A percentile compares a stretch with the other conserved stretches of the same genome.
Evolutionary conservation across 2,797 vertebrate genomes (phyloP).

Genomic region (Micrastur ruficollis): DNA sequence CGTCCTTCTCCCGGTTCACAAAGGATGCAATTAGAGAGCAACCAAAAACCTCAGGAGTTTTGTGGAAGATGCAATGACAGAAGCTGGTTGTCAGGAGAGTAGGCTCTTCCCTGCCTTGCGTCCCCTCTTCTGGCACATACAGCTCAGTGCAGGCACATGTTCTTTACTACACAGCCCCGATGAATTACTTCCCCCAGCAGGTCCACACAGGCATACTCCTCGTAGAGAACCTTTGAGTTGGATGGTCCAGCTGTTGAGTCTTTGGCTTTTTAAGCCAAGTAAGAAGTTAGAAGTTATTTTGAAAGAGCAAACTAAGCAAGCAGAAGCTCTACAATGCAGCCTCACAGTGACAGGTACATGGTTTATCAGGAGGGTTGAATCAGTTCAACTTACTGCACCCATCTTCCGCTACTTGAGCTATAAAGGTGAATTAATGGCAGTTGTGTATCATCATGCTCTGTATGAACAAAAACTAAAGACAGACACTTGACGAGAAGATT

Average conservation of each 20-base stretch:
- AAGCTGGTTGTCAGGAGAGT: neutral
- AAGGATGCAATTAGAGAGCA: neutral
- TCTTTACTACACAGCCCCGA: neutral
- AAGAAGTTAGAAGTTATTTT: neutral
- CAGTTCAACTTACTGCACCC: neutral
- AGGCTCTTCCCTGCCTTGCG: accelerated
- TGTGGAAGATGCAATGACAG: neutral
- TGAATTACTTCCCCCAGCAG: neutral
- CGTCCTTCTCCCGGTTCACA: neutral
- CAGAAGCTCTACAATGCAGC: accelerated
- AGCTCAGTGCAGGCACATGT: accelerated
- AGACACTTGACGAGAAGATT: neutral
- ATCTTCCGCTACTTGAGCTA: neutral
- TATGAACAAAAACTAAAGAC: neutral
- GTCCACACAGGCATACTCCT: neutral
- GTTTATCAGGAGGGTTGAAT: neutral
- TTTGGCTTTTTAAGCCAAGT: neutral
- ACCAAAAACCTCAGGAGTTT: neutral
- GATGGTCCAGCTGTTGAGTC: neutral
- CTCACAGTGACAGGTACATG: neutral
- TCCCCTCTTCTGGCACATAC: accelerated
- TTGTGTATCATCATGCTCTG: neutral
- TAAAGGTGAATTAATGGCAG: neutral
- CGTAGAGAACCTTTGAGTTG: neutral
- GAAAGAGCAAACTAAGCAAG: neutral